Evolutionary conservation across 1,140 invertebrate species (phyloP).

Genomic region (Colletes gigas): DNA sequence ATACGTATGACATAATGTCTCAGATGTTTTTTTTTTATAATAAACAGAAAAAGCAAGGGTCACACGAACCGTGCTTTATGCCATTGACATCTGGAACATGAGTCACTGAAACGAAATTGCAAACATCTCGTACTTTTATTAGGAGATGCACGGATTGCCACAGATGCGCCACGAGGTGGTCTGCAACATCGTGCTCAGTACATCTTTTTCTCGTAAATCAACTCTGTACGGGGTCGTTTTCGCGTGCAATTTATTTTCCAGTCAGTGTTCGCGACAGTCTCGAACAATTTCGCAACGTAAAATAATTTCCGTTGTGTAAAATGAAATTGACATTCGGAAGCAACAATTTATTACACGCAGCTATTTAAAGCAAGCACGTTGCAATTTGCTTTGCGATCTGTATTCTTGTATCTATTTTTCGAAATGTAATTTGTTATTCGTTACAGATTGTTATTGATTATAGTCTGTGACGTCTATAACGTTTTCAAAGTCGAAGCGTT

Average conservation of each 20-base stretch:
- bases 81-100: conserved; percentile 38
- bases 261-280: background rate
- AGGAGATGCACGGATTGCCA: conserved; percentile 17
- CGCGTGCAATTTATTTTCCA: conserved; percentile 5
- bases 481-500: background rate
- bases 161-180: conserved; percentile 27
- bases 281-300: too few species aligned
- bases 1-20: too few species aligned
- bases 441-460: background rate
- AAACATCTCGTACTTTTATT: conserved; percentile 50
- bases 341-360: background rate
- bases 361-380: background rate
- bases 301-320: background rate
- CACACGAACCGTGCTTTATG: conserved; percentile 16
- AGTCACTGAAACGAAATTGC: conserved; percentile 47
- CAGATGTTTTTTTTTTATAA: background rate
- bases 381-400: background rate
- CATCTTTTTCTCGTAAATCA: conserved; percentile 22
- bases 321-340: too few species aligned
- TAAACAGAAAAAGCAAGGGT: background rate
- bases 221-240: background rate
- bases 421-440: background rate
- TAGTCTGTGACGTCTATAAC: background rate
- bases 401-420: background rate
- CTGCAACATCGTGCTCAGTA: background rate